Evolutionary conservation across 2,888 invertebrate genomes (phyloP), one percentile per base, ranked within the genome.

Genomic region (Diarsia rubi): DNA sequence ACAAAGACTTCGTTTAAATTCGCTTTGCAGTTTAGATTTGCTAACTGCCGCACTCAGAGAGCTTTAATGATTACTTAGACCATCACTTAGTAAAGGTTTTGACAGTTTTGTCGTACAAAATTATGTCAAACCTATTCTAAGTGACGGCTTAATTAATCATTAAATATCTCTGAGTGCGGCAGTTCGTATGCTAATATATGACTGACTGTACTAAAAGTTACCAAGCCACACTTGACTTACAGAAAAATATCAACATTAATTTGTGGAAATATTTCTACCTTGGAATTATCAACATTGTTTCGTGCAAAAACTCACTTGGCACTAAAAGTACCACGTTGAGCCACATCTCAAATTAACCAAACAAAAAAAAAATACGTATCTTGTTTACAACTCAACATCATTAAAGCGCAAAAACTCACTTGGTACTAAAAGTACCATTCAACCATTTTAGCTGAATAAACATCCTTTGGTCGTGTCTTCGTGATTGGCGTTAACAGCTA

Each of bases 351-450:
- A 75, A 67, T 44, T 1, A 67, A 19, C 42, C 6, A 73, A 9
- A 11, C n/a, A n/a, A n/a, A n/a, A n/a, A n/a, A n/a, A 3, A 47
- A 47, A 3, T 68, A 21, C 9, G 49, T 8, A 47, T n/a, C 6
- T 27, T 59, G 5, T 3, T 16, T n/a, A 57, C 54, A 57, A 27
- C 8, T 27, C 9, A 6, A 44, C n/a, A 42, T n/a, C 9, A 49
- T 31, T 27, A 4, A 1, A 57, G 24, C 3, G 0, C 21, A 27
- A 37, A 62, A 78, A 57, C 78, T 57, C 81, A 44, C 31, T 27
- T 69, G 80, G 77, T 60, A 80, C 80, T 77, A 66, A 76, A 80
- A 76, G 81, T 80, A 81, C 81, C 81, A 70, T 44, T 47, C 0
- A 12, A n/a, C n/a, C 5, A 2, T 31, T 16, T 69, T 66, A 83